Percentiles rank a stretch among this genome's conserved stretches.
Evolutionary conservation across 2,113 vertebrate species (phyloP).

Genomic region (Strix uralensis): DNA sequence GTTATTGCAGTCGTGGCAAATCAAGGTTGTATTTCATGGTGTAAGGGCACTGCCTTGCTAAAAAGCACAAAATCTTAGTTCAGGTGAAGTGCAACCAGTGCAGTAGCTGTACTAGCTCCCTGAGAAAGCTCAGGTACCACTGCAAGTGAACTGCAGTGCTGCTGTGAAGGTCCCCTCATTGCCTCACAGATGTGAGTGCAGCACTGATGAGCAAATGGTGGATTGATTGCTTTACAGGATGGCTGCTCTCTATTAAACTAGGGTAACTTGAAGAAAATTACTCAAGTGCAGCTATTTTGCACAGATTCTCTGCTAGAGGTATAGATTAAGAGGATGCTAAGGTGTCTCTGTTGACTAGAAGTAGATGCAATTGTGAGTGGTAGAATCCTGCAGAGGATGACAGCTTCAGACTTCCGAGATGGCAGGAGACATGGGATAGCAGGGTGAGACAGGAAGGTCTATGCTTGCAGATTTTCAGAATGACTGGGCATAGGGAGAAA

Average conservation of each 20-base stretch:
- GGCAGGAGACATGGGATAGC: not conserved
- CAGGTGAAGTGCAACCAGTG: not conserved
- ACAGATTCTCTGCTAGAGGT: not conserved
- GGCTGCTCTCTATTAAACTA: not conserved
- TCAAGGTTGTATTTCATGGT: not conserved
- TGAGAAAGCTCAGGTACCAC: not conserved
- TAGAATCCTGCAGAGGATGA: not conserved
- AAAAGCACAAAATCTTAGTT: not conserved
- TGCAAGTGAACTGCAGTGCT: not conserved
- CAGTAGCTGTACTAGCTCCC: not conserved
- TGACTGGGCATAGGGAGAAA: not conserved
- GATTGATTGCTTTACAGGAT: not conserved
- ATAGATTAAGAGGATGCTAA: not conserved
- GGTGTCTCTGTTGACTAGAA: not conserved
- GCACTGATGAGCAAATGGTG: fast-evolving
- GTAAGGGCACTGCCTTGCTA: not conserved
- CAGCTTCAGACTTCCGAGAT: not conserved
- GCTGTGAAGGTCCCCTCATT: not conserved
- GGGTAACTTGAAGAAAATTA: not conserved
- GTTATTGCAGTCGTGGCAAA: not conserved
- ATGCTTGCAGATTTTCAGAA: not conserved
- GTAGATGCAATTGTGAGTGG: not conserved
- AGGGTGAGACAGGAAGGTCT: not conserved
- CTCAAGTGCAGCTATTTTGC: not conserved
- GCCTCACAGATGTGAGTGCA: not conserved